These are phyloP conservation scores for Pelagia noctiluca DNA, from an alignment of 30 jellyfish, hydroid and myxozoan genomes.

Conservation along the genomic window DNA sequence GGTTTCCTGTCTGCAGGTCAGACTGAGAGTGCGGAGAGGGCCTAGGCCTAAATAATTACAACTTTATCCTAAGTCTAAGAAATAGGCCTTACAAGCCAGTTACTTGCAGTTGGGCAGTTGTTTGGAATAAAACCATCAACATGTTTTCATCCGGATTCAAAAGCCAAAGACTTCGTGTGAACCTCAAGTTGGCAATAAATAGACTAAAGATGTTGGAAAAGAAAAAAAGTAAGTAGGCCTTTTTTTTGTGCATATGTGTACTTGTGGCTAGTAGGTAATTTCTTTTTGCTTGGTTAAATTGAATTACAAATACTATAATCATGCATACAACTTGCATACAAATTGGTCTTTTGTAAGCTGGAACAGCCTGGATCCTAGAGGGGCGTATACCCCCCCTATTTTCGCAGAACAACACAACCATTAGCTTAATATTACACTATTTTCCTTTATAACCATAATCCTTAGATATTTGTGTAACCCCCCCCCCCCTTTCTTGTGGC, in stretches of 20 bases:
- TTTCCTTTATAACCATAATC: too few relatives aligned
- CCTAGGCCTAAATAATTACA: too few relatives aligned
- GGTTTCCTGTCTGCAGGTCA: too few relatives aligned
- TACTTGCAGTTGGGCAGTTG: too few relatives aligned
- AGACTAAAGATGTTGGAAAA: constrained; percentile 87
- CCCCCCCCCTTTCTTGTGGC: too few relatives aligned
- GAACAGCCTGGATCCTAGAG: background rate
- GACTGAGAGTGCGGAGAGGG: too few relatives aligned
- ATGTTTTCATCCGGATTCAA: constrained; percentile 90
- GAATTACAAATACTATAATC: background rate
- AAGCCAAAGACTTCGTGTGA: constrained; percentile 82
- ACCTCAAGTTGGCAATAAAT: constrained; percentile 83
- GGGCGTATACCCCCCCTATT: background rate
- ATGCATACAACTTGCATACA: background rate
- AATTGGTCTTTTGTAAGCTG: background rate
- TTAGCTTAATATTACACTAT: too few relatives aligned
- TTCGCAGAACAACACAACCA: too few relatives aligned
- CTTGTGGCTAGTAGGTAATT: background rate
- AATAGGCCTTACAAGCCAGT: too few relatives aligned
- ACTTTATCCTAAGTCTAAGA: too few relatives aligned
- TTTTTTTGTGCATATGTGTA: background rate
- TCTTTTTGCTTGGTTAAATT: background rate
- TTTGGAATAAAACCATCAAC: too few relatives aligned
- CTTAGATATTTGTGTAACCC: too few relatives aligned
- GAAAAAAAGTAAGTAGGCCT: constrained; percentile 78